Conservation (phyloP, 2,113 vertebrate genomes). For the Genyomyrus donnyi region DNA sequence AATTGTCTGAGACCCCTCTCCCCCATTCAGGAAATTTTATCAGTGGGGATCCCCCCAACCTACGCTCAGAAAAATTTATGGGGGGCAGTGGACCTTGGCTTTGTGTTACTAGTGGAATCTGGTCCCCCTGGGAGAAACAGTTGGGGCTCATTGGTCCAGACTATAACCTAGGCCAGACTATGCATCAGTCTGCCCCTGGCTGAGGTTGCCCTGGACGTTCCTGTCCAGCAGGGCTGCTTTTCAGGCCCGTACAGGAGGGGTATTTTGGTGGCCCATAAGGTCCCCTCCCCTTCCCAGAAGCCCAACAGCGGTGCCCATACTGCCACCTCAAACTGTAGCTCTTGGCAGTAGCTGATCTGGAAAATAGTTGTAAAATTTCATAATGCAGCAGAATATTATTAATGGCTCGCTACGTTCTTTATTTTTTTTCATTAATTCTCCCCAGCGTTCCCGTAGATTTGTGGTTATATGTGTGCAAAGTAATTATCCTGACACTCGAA, state of each 20-base stretch:
- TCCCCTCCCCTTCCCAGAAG: not conserved
- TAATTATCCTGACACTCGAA: not conserved
- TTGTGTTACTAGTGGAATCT: not conserved
- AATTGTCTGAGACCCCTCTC: not conserved
- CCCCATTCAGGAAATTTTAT: not conserved
- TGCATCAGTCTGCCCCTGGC: not conserved
- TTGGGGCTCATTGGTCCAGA: not conserved
- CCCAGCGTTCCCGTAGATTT: not conserved
- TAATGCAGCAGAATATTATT: slow-evolving; percentile 7
- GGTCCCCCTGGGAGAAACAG: not conserved
- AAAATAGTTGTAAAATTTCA: slow-evolving; percentile 17
- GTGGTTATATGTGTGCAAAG: not conserved
- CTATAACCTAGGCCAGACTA: not conserved
- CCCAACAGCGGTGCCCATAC: not conserved
- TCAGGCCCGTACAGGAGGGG: not conserved
- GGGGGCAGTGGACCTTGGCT: not conserved
- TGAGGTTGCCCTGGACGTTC: not conserved
- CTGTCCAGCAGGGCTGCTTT: not conserved
- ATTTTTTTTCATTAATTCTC: not conserved
- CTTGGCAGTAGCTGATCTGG: not conserved
- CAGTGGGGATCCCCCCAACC: not conserved
- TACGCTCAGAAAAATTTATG: not conserved
- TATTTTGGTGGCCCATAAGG: not conserved
- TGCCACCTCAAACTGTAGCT: not conserved
- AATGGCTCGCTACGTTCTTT: not conserved